phyloP scores from a whole-genome alignment of 2,113 vertebrate genomes.

The Struthidea cinerea region DNA sequence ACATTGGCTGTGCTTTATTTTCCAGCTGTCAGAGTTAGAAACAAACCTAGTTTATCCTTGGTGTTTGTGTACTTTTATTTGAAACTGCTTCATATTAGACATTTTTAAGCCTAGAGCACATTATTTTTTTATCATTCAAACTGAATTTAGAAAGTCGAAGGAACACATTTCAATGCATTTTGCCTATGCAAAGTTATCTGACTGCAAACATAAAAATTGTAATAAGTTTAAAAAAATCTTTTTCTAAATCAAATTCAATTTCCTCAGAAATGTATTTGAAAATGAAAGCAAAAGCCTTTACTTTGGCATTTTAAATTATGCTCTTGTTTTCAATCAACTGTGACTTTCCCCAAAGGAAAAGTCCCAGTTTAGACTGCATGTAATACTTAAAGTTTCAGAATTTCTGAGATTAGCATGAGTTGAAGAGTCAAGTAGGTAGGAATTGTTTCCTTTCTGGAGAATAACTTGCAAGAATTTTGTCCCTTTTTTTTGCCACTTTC shows the following conservation, averaged over 20 bases:
- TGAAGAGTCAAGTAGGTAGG: background rate
- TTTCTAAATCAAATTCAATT: slow-evolving; percentile 20
- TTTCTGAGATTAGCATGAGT: background rate
- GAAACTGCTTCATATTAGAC: slow-evolving; percentile 55
- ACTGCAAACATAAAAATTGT: slow-evolving; percentile 5
- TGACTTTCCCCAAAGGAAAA: slow-evolving; percentile 6
- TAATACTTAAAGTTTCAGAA: background rate
- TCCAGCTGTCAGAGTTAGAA: slow-evolving; percentile 44
- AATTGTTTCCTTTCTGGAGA: background rate
- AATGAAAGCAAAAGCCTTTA: slow-evolving; percentile 4
- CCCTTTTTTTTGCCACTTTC: background rate
- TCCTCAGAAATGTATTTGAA: background rate
- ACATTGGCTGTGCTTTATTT: slow-evolving; percentile 4
- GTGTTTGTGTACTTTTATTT: slow-evolving; percentile 39
- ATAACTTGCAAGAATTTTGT: background rate
- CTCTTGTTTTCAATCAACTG: background rate
- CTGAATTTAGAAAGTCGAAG: slow-evolving; percentile 56
- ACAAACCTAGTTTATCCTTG: slow-evolving; percentile 28
- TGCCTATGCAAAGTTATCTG: slow-evolving; percentile 11
- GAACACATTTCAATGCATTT: slow-evolving; percentile 17
- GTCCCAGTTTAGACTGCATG: background rate
- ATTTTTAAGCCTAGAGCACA: slow-evolving; percentile 40
- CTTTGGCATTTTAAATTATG: background rate
- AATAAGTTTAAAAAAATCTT: background rate
- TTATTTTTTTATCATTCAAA: slow-evolving; percentile 44